These are phyloP conservation scores for Columbina picui DNA, from an alignment of 2,113 vertebrate genomes.

Conservation along the genomic window DNA sequence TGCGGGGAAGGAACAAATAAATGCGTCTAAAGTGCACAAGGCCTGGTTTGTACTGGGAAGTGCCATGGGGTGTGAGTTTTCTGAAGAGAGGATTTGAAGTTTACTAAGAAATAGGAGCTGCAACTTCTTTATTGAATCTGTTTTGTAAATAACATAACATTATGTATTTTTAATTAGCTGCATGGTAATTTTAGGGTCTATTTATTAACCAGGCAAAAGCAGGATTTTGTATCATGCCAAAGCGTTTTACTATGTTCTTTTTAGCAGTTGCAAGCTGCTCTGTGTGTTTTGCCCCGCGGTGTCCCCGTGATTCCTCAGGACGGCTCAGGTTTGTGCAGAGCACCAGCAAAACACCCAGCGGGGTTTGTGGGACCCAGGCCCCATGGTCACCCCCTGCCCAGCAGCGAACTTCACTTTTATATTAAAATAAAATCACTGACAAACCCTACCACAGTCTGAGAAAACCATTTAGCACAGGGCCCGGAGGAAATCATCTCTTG, in stretches of 20 bases:
- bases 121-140: neutral
- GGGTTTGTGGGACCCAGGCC: neutral
- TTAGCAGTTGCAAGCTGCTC: neutral
- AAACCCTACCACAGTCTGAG: neutral
- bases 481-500: neutral
- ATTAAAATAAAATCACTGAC: neutral
- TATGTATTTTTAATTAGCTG: neutral
- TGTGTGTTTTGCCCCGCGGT: neutral
- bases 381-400: neutral
- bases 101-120: neutral
- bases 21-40: neutral
- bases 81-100: neutral
- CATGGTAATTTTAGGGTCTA: neutral
- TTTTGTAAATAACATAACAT: neutral
- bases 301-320: neutral
- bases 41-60: neutral
- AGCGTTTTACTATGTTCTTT: neutral
- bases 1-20: too few relatives aligned
- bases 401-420: neutral
- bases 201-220: neutral
- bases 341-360: neutral
- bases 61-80: neutral
- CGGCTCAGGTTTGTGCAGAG: neutral
- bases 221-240: neutral
- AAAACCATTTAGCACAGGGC: neutral